Evolutionary conservation across 2,888 invertebrate genomes (phyloP).

Genomic region (Oscheius onirici): DNA sequence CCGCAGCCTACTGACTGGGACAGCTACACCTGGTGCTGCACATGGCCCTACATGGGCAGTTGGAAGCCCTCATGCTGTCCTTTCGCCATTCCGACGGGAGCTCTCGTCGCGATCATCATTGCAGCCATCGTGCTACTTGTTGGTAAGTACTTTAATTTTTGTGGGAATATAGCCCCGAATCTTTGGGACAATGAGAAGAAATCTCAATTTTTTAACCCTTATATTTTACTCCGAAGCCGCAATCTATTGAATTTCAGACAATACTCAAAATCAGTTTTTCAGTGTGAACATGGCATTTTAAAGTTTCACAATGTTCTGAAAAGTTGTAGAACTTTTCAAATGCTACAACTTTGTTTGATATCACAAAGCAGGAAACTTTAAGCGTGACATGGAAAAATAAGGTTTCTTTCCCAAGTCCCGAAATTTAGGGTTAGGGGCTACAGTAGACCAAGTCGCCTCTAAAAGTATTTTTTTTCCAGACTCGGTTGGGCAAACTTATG

Average conservation of each 20-base stretch:
- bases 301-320: no score
- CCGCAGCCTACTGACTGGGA: slow-evolving; percentile 72
- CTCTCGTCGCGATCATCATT: slow-evolving; percentile 70
- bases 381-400: no score
- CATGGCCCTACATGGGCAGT: slow-evolving; percentile 69
- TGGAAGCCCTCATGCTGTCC: slow-evolving; percentile 72
- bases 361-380: no score
- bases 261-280: no score
- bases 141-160: slow-evolving; percentile 47
- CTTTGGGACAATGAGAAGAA: not conserved
- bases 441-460: not conserved
- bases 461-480: not conserved
- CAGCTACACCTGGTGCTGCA: slow-evolving; percentile 70
- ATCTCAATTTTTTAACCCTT: no score
- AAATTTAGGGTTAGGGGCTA: not conserved
- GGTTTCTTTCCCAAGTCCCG: not conserved
- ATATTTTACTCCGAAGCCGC: no score
- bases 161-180: not conserved
- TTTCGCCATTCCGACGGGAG: slow-evolving; percentile 71
- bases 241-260: no score
- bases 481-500: no score
- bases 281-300: no score
- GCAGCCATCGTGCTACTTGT: slow-evolving; percentile 67
- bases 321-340: no score
- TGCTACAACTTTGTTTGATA: no score